These are phyloP conservation scores for Antheraea mylitta DNA, from an alignment of 1,140 invertebrate genomes.

Conservation along the genomic window DNA sequence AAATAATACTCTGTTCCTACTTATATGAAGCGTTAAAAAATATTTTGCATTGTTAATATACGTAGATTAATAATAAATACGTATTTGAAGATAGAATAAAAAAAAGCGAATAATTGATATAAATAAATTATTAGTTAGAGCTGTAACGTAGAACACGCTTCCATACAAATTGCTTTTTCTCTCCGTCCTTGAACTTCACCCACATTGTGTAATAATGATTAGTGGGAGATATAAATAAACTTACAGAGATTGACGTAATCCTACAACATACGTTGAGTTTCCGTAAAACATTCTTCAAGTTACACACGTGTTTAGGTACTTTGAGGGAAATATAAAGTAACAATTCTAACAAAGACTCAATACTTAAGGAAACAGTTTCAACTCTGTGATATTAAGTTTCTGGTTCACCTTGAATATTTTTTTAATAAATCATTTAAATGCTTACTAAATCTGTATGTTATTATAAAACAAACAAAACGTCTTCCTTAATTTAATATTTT, in stretches of 20 bases:
- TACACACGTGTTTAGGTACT: neutral
- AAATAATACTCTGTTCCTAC: too few relatives aligned
- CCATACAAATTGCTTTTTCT: constrained; percentile 39
- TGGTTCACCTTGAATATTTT: neutral
- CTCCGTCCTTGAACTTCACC: constrained; percentile 35
- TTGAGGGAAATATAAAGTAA: neutral
- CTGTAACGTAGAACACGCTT: too few relatives aligned
- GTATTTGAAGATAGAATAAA: too few relatives aligned
- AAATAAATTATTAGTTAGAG: too few relatives aligned
- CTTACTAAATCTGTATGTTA: neutral
- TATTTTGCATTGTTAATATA: too few relatives aligned
- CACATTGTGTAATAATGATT: constrained; percentile 18
- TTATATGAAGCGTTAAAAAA: too few relatives aligned
- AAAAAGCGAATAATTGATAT: too few relatives aligned
- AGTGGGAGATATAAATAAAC: constrained; percentile 20
- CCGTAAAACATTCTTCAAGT: neutral
- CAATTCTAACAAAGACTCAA: neutral
- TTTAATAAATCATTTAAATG: neutral
- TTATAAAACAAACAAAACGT: neutral
- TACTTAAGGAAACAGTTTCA: neutral
- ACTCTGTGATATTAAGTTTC: neutral
- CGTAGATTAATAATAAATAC: too few relatives aligned
- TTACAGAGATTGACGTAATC: constrained; percentile 18
- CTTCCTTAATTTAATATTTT: neutral
- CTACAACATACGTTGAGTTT: neutral